Evolutionary conservation across 2,888 invertebrate species (phyloP).

Genomic region (Galeopsomyia nigrocyanea): DNA sequence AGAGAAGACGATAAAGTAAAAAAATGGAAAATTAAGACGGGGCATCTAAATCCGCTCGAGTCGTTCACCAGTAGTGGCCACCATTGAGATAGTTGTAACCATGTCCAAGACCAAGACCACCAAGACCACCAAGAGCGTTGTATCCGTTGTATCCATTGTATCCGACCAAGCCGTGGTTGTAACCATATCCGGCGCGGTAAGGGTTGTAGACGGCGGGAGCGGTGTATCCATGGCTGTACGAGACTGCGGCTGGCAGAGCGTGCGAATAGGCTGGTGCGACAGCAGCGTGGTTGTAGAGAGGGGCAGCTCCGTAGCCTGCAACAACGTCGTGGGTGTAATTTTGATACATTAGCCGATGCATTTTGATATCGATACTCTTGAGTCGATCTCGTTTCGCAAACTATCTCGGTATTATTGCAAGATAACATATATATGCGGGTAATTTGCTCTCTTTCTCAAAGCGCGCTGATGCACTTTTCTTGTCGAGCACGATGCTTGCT

Average conservation of each 20-base stretch:
- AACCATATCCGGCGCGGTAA: background rate
- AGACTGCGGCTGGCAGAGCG: background rate
- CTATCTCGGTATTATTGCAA: background rate
- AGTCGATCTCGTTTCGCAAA: background rate
- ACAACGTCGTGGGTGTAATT: background rate
- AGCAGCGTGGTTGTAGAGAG: conserved; percentile 12
- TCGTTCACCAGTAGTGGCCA: conserved; percentile 1
- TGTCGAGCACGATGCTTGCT: background rate
- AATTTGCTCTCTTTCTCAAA: background rate
- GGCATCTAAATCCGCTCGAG: no score
- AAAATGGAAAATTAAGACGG: no score
- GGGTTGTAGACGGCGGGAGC: conserved; percentile 9
- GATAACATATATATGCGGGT: background rate
- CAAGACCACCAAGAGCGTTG: conserved; percentile 1
- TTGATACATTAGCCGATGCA: background rate
- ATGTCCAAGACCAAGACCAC: conserved; percentile 47
- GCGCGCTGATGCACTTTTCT: conserved; percentile 9
- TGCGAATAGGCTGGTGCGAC: conserved; percentile 9
- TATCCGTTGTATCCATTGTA: conserved; percentile 27
- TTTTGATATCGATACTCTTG: background rate
- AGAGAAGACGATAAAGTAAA: no score
- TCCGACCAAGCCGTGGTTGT: conserved; percentile 10
- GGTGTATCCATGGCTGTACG: no score
- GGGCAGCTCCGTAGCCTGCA: conserved; percentile 29
- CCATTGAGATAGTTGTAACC: conserved; percentile 32